Evolutionary conservation across 2,888 invertebrate genomes (phyloP), one percentile per base, ranked within the genome.

Genomic region (Andrena dorsata): DNA sequence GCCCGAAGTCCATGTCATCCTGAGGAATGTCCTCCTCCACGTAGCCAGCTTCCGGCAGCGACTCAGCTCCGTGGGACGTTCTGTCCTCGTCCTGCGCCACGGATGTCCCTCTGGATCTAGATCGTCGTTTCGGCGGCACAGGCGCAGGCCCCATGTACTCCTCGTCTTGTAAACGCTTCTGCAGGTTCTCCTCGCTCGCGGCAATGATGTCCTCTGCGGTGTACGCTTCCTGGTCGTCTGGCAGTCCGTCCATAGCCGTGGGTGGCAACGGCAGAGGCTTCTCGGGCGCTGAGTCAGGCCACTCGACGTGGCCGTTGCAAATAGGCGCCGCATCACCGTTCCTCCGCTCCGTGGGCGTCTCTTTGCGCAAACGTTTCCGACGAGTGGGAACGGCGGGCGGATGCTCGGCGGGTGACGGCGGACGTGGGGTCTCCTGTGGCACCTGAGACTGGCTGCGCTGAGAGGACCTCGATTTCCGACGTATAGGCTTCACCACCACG

Each of bases 1-100:
- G 85, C 10, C 94, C 90, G 3, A 94, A 89, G 47, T 93, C 92
- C 73, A 92, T 84, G 1, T 94, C 90, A 66, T 94, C 94, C 7
- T 92, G 93, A 0, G 91, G 92, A 10, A 92, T 95, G 8, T 95
- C 94, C 2, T 93, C 92, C 60, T 94, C 94, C 58, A 93, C 92
- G 81, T 94, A 94, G 26, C 94, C 94, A 4, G 93, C 85, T 47
- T 94, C 94, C 2, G 93, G 93, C 4, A 96, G 92, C 0, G 97
- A 96, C 81, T 97, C 97, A 1, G 96, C 96, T 0, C 96, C 97
- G 79, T 95, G 96, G 0, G 97, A 97, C 7, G 96, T 97, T 47
- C 96, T 95, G 88, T 97, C 97, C 79, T 97, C 97, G 86, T 97
- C 97, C 28, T 90, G 90, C 3, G 92, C 92, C 6, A 94, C 81